These are phyloP conservation scores for Pterostichus niger DNA, from an alignment of 2,888 invertebrate genomes.

Conservation along the genomic window DNA sequence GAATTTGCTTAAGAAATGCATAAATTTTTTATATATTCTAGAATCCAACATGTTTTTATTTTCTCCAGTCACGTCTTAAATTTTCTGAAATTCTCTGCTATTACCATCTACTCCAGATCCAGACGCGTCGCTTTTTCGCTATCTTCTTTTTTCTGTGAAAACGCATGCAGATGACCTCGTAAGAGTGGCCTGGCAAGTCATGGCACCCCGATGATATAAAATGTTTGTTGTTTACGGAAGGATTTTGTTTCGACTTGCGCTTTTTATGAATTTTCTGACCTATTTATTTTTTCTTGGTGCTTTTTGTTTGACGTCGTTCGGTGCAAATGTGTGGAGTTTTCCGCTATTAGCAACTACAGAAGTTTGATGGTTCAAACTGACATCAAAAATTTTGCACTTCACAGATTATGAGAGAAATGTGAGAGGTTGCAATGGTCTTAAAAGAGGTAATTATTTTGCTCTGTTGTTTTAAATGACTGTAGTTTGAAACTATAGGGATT, in stretches of 20 bases:
- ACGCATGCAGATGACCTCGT: constrained; percentile 22
- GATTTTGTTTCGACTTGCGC: constrained; percentile 45
- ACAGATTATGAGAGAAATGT: background rate
- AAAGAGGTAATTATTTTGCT: background rate
- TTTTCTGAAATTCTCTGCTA: no score
- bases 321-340: constrained; percentile 29
- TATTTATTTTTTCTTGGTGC: constrained; percentile 10
- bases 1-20: no score
- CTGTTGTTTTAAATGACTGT: background rate
- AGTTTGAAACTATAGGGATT: background rate
- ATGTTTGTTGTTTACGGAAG: constrained; percentile 56
- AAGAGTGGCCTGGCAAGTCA: background rate
- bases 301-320: constrained; percentile 23
- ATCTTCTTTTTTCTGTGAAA: background rate
- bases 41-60: no score
- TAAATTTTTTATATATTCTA: no score
- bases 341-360: constrained; percentile 25
- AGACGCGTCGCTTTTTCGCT: background rate
- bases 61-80: no score
- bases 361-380: constrained; percentile 23
- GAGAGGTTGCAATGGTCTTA: constrained; percentile 1
- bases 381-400: constrained; percentile 25
- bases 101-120: no score
- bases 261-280: constrained; percentile 61
- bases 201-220: constrained; percentile 7